These are phyloP conservation scores for Paratilapia polleni DNA, from an alignment of 2,113 vertebrate genomes.

Conservation along the genomic window DNA sequence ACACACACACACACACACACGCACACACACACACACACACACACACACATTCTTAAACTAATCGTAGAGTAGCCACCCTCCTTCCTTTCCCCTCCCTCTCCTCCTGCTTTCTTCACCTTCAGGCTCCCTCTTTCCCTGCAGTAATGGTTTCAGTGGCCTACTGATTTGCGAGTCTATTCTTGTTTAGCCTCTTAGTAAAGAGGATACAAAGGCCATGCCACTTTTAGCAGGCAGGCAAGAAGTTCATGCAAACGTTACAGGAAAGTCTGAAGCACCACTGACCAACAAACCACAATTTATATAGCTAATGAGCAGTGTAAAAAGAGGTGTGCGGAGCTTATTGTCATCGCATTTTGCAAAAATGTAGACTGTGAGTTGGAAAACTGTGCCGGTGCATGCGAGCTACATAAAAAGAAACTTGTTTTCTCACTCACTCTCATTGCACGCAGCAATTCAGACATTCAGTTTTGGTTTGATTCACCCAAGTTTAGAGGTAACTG, in stretches of 20 bases:
- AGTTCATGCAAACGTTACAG: not conserved
- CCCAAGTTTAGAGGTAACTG: not conserved
- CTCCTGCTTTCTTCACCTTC: conserved; percentile 66
- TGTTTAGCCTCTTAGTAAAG: conserved; percentile 74
- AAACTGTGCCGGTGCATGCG: not conserved
- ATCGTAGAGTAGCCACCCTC: conserved; percentile 62
- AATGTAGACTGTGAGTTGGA: not conserved
- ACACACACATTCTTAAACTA: conserved; percentile 66
- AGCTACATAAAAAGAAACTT: not conserved
- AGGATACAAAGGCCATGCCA: conserved; percentile 62
- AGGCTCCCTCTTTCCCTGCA: conserved; percentile 57
- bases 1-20: conserved; percentile 36
- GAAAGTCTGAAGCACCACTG: not conserved
- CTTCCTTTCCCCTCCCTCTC: conserved; percentile 59
- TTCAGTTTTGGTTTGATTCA: conserved; percentile 1
- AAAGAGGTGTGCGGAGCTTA: not conserved
- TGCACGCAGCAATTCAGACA: not conserved
- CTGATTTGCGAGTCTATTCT: conserved; percentile 77
- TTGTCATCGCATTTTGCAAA: not conserved
- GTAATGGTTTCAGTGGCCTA: conserved; percentile 67
- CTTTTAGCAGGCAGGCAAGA: conserved; percentile 30
- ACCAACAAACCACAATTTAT: not conserved
- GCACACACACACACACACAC: not conserved
- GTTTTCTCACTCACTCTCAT: not conserved
- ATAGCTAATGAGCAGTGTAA: not conserved